These are phyloP conservation scores for Pao palembangensis DNA, from an alignment of 2,113 vertebrate species.

Conservation along the genomic window DNA sequence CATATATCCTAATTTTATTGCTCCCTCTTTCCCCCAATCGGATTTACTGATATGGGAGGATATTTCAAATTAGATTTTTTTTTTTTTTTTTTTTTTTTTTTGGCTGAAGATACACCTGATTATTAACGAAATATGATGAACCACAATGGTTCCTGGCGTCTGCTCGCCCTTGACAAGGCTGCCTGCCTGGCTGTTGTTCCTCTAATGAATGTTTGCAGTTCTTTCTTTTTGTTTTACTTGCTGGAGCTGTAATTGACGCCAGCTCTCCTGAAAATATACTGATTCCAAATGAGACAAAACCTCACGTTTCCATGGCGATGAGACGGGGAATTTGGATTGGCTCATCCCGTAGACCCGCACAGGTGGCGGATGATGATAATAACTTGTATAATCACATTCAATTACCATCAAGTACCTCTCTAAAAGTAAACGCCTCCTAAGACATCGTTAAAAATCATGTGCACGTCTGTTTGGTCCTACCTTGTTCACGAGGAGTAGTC, in stretches of 20 bases:
- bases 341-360: slow-evolving; percentile 35
- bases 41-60: background rate
- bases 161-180: slow-evolving; percentile 13
- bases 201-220: slow-evolving; percentile 27
- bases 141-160: slow-evolving; percentile 24
- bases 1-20: background rate
- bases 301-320: slow-evolving; percentile 56
- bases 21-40: too few relatives aligned
- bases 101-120: slow-evolving; percentile 34
- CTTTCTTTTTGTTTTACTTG: slow-evolving; percentile 20
- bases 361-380: slow-evolving; percentile 63
- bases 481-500: too few relatives aligned
- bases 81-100: too few relatives aligned
- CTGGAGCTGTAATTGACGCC: slow-evolving; percentile 12
- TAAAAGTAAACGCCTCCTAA: slow-evolving; percentile 11
- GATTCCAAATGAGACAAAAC: slow-evolving; percentile 49
- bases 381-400: slow-evolving; percentile 51
- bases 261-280: slow-evolving; percentile 33
- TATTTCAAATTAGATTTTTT: background rate
- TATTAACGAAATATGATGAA: slow-evolving; percentile 35
- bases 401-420: slow-evolving; percentile 55
- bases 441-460: background rate
- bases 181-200: slow-evolving; percentile 9
- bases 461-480: too few relatives aligned
- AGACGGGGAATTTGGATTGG: slow-evolving; percentile 38